These are phyloP conservation scores for Patiria pectinifera DNA, from an alignment of 53 echinoderm and acorn worm genomes.

Conservation along the genomic window DNA sequence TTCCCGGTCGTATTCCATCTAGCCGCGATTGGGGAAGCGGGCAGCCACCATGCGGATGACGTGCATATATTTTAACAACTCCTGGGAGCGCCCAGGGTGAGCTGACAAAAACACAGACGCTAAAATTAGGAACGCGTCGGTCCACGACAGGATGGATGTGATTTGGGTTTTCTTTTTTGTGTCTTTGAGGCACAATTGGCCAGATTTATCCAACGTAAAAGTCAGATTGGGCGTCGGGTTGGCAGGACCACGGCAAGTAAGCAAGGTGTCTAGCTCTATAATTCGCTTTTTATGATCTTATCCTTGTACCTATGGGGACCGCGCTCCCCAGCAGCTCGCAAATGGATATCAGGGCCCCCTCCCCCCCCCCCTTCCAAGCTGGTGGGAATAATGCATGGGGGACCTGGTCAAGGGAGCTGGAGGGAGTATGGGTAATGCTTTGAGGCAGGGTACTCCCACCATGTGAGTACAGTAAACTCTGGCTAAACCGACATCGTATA, in stretches of 20 bases:
- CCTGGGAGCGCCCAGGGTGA: conserved; percentile 56
- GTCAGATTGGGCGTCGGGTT: not conserved
- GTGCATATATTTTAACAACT: conserved; percentile 54
- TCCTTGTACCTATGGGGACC: not conserved
- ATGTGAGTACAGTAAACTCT: no score
- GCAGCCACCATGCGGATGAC: conserved; percentile 45
- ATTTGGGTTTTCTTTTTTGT: not conserved
- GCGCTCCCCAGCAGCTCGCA: not conserved
- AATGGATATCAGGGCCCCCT: not conserved
- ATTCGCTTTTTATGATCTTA: conserved; percentile 3
- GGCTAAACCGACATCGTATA: no score
- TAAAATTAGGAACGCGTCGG: conserved; percentile 49
- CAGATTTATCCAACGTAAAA: not conserved
- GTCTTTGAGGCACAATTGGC: not conserved
- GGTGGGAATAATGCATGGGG: no score
- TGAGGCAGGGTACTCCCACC: no score
- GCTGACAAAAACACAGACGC: conserved; percentile 37
- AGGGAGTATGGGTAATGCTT: no score
- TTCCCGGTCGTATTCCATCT: conserved; percentile 29
- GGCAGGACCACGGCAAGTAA: not conserved
- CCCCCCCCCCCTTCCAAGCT: not conserved
- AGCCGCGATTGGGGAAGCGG: conserved; percentile 46
- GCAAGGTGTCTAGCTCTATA: not conserved
- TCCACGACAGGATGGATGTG: conserved; percentile 50
- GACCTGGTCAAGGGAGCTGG: no score